These are phyloP conservation scores for Sabellastarte sp. DNA, from an alignment of 2,888 invertebrate genomes.

Conservation along the genomic window DNA sequence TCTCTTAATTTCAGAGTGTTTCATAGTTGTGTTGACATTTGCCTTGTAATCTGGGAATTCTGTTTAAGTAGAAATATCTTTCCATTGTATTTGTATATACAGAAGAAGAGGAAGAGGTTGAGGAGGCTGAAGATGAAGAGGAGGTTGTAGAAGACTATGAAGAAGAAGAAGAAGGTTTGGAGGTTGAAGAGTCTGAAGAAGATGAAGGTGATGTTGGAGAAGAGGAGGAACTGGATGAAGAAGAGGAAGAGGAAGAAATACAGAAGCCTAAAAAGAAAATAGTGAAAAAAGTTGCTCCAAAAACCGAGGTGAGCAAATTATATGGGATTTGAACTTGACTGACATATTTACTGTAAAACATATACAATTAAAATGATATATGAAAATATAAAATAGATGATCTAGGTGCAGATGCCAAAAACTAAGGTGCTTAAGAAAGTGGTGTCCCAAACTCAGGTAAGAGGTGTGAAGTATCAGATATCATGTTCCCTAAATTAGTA, in stretches of 20 bases:
- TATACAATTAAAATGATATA: no score
- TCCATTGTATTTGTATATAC: no score
- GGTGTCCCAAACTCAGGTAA: no score
- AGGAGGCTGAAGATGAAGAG: constrained; percentile 11
- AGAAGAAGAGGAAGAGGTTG: constrained; percentile 5
- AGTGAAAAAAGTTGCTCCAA: constrained; percentile 63
- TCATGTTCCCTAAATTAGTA: no score
- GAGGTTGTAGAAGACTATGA: constrained; percentile 6
- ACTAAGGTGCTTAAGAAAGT: no score
- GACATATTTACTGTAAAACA: no score
- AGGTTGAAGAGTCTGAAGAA: constrained; percentile 13
- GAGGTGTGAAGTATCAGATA: no score
- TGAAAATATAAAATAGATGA: no score
- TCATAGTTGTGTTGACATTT: neutral
- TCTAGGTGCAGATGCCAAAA: no score
- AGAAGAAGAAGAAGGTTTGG: constrained; percentile 1
- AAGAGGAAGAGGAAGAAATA: neutral
- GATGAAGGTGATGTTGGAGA: constrained; percentile 32
- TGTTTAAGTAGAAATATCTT: neutral
- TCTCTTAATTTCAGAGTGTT: no score
- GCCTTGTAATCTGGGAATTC: neutral
- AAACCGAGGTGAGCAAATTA: no score
- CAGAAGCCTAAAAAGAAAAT: constrained; percentile 59
- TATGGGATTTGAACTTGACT: no score
- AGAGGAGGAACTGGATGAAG: constrained; percentile 4